phyloP scores from a whole-genome alignment of 2,888 invertebrate genomes.

The Leptothorax acervorum region DNA sequence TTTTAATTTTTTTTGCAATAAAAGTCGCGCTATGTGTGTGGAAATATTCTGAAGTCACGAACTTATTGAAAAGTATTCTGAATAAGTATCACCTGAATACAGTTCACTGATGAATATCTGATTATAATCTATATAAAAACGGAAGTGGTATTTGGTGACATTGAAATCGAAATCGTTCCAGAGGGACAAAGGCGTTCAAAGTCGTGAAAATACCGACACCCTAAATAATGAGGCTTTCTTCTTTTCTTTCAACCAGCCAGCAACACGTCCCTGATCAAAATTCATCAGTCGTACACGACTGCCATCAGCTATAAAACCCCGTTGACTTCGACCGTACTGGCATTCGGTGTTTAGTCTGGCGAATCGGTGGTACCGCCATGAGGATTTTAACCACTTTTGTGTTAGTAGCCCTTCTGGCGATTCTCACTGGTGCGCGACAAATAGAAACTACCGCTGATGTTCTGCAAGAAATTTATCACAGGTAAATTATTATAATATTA shows the following conservation, averaged over 20 bases:
- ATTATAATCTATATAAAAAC: not conserved
- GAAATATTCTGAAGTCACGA: not conserved
- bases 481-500: conserved; percentile 71
- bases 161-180: conserved; percentile 65
- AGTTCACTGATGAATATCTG: not conserved
- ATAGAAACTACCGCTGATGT: conserved; percentile 80
- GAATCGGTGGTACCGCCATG: conserved; percentile 82
- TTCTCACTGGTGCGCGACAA: conserved; percentile 74
- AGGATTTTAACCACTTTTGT: conserved; percentile 77
- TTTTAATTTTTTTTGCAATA: not conserved
- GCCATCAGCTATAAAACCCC: conserved; percentile 84
- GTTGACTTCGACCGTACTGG: conserved; percentile 79
- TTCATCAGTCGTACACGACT: conserved; percentile 79
- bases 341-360: conserved; percentile 84
- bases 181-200: conserved; percentile 45
- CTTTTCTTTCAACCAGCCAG: conserved; percentile 78
- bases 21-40: not conserved
- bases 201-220: conserved; percentile 79
- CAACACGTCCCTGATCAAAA: conserved; percentile 83
- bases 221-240: conserved; percentile 83
- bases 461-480: conserved; percentile 82
- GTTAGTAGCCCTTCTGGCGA: conserved; percentile 77
- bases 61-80: not conserved
- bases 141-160: conserved; percentile 35
- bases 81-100: not conserved